Evolutionary conservation across 1,140 invertebrate genomes (phyloP).

Genomic region (Euwallacea similis): DNA sequence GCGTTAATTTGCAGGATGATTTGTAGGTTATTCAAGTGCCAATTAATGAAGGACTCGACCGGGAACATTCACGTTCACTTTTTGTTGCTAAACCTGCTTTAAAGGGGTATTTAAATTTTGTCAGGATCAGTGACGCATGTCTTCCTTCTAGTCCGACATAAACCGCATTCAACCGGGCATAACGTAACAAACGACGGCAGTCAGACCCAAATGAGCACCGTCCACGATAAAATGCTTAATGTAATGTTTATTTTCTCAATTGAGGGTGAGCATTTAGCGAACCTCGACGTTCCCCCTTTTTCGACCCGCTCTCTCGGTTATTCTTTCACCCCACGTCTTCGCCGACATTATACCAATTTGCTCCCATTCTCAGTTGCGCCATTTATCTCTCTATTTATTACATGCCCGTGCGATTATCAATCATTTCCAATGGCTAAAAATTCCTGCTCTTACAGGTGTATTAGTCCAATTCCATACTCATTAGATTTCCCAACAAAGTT

Average conservation of each 20-base stretch:
- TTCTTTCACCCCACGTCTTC: constrained; percentile 42
- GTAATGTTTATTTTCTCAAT: constrained; percentile 46
- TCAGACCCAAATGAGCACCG: constrained; percentile 33
- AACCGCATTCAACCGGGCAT: constrained; percentile 19
- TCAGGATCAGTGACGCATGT: constrained; percentile 19
- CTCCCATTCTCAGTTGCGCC: constrained; percentile 42
- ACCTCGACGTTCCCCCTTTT: constrained; percentile 22
- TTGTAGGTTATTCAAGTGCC: too few species aligned
- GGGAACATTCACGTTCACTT: too few species aligned
- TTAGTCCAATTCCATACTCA: too few species aligned
- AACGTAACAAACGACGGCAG: constrained; percentile 31
- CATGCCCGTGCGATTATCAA: neutral
- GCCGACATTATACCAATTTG: constrained; percentile 43
- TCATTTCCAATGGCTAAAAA: too few species aligned
- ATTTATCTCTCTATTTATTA: constrained; percentile 42
- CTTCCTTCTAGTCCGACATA: constrained; percentile 10
- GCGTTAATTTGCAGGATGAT: too few species aligned
- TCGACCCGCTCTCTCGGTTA: constrained; percentile 30
- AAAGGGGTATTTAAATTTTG: too few species aligned
- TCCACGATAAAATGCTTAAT: constrained; percentile 42
- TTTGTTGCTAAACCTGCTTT: too few species aligned
- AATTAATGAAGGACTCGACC: too few species aligned
- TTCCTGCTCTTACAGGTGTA: too few species aligned
- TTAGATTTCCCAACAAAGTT: neutral
- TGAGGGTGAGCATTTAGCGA: constrained; percentile 37